phyloP scores from a whole-genome alignment of 1,140 invertebrate species.

The Oryzaephilus surinamensis region DNA sequence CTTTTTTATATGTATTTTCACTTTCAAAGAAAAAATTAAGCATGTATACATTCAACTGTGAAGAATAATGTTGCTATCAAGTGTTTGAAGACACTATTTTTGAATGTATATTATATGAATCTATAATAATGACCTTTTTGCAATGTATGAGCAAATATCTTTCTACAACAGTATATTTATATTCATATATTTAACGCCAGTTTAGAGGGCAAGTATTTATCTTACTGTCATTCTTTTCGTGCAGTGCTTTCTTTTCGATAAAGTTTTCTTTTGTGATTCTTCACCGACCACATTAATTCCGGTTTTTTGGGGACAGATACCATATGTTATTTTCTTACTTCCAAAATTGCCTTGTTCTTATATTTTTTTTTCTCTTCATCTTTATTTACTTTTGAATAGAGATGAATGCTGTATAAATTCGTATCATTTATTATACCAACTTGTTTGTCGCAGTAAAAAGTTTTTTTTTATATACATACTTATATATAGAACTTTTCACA shows the following conservation, averaged over 20 bases:
- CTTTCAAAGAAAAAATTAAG: too few relatives aligned
- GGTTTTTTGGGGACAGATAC: slow-evolving; percentile 17
- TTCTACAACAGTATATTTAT: too few relatives aligned
- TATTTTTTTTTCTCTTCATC: slow-evolving; percentile 12
- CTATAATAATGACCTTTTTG: too few relatives aligned
- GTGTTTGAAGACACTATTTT: too few relatives aligned
- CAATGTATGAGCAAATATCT: too few relatives aligned
- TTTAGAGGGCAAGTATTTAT: slow-evolving; percentile 20
- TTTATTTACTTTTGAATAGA: slow-evolving; percentile 11
- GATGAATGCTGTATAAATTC: slow-evolving; percentile 6
- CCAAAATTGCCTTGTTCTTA: not conserved
- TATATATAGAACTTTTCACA: not conserved
- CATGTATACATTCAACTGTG: too few relatives aligned
- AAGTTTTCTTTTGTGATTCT: slow-evolving; percentile 21
- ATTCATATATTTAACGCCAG: slow-evolving; percentile 17
- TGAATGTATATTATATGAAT: too few relatives aligned
- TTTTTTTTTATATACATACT: not conserved
- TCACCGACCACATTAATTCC: slow-evolving; percentile 21
- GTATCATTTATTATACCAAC: slow-evolving; percentile 9
- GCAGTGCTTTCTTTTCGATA: slow-evolving; percentile 17
- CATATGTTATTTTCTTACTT: slow-evolving; percentile 20
- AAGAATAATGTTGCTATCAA: too few relatives aligned
- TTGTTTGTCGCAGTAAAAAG: not conserved
- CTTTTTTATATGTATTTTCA: too few relatives aligned
- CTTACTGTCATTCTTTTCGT: slow-evolving; percentile 17